Percentiles rank a stretch among this genome's conserved stretches.
phyloP scores from a whole-genome alignment of 2,113 vertebrate species.

The Cairina moschata region DNA sequence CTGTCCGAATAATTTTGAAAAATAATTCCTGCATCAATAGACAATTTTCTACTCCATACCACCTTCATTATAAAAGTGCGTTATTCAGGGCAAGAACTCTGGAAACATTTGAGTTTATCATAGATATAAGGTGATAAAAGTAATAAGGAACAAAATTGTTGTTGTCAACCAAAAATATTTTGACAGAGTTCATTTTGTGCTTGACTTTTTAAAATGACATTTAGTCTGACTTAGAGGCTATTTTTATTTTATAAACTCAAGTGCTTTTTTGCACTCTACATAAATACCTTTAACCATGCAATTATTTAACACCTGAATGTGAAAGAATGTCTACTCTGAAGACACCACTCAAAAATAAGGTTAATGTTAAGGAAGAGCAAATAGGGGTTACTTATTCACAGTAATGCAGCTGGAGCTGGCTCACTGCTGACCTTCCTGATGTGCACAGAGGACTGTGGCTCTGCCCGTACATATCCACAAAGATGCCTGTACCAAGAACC shows the following conservation, averaged over 20 bases:
- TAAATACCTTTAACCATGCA: background rate
- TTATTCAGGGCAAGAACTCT: background rate
- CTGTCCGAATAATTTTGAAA: background rate
- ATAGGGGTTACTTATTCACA: background rate
- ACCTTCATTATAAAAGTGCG: background rate
- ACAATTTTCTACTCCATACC: background rate
- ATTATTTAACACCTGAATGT: background rate
- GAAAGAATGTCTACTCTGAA: background rate
- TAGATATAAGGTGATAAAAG: background rate
- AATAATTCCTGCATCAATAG: background rate
- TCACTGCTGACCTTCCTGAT: background rate
- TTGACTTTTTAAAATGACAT: conserved; percentile 7
- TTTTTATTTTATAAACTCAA: background rate
- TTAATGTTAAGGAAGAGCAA: background rate
- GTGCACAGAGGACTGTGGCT: background rate
- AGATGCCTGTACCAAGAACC: background rate
- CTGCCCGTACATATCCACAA: background rate
- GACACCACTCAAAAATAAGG: background rate
- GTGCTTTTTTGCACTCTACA: background rate
- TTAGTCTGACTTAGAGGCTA: background rate
- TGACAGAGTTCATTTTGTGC: background rate
- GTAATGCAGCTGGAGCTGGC: background rate
- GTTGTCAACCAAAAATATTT: background rate
- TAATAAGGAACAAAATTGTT: background rate
- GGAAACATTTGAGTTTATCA: background rate